These are phyloP conservation scores for Moxostoma hubbsi DNA, from an alignment of 2,797 vertebrate genomes.

Conservation along the genomic window DNA sequence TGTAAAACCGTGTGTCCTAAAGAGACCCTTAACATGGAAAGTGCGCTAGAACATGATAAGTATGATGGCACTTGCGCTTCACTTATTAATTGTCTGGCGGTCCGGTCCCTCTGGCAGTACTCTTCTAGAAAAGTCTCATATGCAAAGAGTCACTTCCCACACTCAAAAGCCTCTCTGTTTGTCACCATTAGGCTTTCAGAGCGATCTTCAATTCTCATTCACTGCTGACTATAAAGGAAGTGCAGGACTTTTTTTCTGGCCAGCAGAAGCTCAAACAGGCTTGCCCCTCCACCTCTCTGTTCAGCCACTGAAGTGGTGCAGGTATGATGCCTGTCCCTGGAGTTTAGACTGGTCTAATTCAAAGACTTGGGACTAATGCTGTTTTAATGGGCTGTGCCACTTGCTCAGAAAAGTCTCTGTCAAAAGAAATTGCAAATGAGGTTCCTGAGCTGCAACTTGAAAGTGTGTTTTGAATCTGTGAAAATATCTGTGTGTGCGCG, in stretches of 20 bases:
- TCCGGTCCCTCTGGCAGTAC: slow-evolving; percentile 69
- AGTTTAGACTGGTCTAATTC: slow-evolving; percentile 90
- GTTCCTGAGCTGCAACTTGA: slow-evolving; percentile 67
- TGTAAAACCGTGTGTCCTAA: slow-evolving; percentile 11
- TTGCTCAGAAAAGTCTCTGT: slow-evolving; percentile 85
- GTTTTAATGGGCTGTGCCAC: slow-evolving; percentile 83
- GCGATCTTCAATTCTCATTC: slow-evolving; percentile 68
- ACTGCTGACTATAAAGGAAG: slow-evolving; percentile 74
- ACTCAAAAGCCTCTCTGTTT: slow-evolving; percentile 72
- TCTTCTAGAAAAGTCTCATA: slow-evolving; percentile 67
- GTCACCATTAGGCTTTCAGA: slow-evolving; percentile 75
- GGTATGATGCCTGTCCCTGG: slow-evolving; percentile 81
- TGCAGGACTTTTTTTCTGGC: slow-evolving; percentile 60
- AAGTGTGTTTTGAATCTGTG: slow-evolving; percentile 60
- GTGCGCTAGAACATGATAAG: slow-evolving; percentile 15
- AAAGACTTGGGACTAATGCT: slow-evolving; percentile 82
- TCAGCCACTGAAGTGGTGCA: slow-evolving; percentile 64
- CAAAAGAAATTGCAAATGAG: slow-evolving; percentile 86
- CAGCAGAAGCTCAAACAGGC: slow-evolving; percentile 71
- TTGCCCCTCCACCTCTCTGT: slow-evolving; percentile 60
- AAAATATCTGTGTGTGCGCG: slow-evolving; percentile 26
- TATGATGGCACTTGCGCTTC: slow-evolving; percentile 49
- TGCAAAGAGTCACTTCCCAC: slow-evolving; percentile 67
- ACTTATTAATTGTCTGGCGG: slow-evolving; percentile 73
- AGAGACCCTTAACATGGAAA: slow-evolving; percentile 28